Conservation (phyloP, 2,113 vertebrate genomes). For the Gallinago media region DNA sequence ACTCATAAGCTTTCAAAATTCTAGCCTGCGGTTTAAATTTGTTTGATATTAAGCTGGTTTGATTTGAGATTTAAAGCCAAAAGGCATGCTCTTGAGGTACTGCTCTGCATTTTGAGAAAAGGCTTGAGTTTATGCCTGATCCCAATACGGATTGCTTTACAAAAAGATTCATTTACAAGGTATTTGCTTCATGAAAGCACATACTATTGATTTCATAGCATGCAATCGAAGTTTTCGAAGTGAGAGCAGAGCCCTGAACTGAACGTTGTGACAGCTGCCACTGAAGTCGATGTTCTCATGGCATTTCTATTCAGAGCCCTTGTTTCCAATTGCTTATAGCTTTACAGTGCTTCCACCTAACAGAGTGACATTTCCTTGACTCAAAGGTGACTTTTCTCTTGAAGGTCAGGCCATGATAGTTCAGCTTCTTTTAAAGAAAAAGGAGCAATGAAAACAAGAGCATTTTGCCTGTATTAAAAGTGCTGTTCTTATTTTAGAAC, state of each 20-base stretch:
- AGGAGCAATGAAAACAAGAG: neutral
- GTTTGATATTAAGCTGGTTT: neutral
- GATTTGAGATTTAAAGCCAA: neutral
- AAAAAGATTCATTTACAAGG: neutral
- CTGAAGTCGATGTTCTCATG: neutral
- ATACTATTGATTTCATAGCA: neutral
- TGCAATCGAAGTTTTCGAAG: neutral
- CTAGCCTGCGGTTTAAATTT: neutral
- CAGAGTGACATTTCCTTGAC: neutral
- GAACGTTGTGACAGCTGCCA: neutral
- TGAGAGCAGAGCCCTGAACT: neutral
- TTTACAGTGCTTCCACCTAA: neutral
- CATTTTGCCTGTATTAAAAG: neutral
- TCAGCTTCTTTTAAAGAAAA: neutral
- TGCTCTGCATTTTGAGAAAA: neutral
- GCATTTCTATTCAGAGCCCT: neutral
- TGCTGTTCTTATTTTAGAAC: neutral
- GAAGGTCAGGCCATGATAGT: neutral
- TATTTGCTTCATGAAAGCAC: neutral
- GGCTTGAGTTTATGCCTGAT: neutral
- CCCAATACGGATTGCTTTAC: neutral
- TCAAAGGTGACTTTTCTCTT: neutral
- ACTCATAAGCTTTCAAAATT: neutral
- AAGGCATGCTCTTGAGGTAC: neutral
- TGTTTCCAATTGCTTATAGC: neutral